phyloP scores from a whole-genome alignment of 2,797 vertebrate species.

The Mormyrus proboscirostris region DNA sequence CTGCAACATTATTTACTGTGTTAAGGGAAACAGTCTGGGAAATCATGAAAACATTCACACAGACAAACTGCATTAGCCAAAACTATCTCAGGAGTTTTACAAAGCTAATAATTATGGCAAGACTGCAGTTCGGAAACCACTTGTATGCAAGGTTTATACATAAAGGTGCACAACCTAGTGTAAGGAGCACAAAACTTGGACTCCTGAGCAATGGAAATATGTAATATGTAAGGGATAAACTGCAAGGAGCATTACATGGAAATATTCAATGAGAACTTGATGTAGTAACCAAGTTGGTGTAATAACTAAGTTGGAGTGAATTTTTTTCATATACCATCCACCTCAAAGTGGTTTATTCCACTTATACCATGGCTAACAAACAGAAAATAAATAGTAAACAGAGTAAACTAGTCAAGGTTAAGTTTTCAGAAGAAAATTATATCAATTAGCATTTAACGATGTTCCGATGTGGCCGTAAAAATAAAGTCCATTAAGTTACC shows the following conservation, averaged over 20 bases:
- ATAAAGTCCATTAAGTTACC: not conserved
- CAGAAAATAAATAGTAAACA: not conserved
- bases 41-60: not conserved
- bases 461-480: not conserved
- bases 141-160: not conserved
- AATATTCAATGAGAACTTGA: not conserved
- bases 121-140: not conserved
- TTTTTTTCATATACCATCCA: not conserved
- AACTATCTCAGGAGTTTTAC: not conserved
- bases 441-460: not conserved
- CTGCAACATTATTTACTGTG: not conserved
- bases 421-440: not conserved
- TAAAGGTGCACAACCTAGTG: not conserved
- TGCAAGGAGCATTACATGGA: not conserved
- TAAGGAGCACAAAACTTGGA: not conserved
- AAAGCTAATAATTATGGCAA: not conserved
- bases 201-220: not conserved
- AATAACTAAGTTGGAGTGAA: not conserved
- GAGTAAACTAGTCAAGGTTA: not conserved
- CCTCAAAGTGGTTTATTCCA: not conserved
- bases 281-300: not conserved
- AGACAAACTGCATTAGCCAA: not conserved
- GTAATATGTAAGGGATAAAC: not conserved
- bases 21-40: not conserved
- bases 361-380: not conserved